phyloP scores from a whole-genome alignment of 2,888 invertebrate species.

The Cynaeus angustus region DNA sequence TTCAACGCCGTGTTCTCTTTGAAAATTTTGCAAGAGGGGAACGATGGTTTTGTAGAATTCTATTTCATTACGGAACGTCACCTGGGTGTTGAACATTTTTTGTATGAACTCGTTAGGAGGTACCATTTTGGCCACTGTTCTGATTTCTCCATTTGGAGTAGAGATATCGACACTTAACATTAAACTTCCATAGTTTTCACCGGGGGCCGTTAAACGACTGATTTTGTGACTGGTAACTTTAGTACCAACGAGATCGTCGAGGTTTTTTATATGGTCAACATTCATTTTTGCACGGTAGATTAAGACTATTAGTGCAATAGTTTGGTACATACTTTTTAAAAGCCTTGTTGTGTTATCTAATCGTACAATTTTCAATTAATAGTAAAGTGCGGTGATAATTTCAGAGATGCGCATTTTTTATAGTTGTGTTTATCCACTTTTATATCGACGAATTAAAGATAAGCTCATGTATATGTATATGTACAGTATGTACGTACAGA shows the following conservation, averaged over 20 bases:
- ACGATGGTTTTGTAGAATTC: conserved; percentile 47
- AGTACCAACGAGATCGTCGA: background rate
- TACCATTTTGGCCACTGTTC: conserved; percentile 28
- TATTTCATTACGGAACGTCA: conserved; percentile 52
- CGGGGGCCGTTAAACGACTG: conserved; percentile 14
- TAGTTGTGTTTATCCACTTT: too few relatives aligned
- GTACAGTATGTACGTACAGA: too few relatives aligned
- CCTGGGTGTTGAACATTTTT: conserved; percentile 44
- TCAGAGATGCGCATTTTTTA: too few relatives aligned
- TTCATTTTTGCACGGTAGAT: background rate
- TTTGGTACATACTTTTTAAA: too few relatives aligned
- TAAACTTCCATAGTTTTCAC: conserved; percentile 25
- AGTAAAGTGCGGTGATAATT: too few relatives aligned
- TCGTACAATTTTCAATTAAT: too few relatives aligned
- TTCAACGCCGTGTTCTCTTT: conserved; percentile 34
- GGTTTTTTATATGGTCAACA: background rate
- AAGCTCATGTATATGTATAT: too few relatives aligned
- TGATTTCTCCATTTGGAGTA: conserved; percentile 1
- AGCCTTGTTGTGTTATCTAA: too few relatives aligned
- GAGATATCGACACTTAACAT: conserved; percentile 14
- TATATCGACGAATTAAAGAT: too few relatives aligned
- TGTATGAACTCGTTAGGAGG: conserved; percentile 13
- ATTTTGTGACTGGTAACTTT: conserved; percentile 7
- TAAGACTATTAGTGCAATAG: too few relatives aligned
- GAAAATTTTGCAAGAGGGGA: conserved; percentile 40